phyloP scores from a whole-genome alignment of 2,113 vertebrate genomes.

The Pagrus major region DNA sequence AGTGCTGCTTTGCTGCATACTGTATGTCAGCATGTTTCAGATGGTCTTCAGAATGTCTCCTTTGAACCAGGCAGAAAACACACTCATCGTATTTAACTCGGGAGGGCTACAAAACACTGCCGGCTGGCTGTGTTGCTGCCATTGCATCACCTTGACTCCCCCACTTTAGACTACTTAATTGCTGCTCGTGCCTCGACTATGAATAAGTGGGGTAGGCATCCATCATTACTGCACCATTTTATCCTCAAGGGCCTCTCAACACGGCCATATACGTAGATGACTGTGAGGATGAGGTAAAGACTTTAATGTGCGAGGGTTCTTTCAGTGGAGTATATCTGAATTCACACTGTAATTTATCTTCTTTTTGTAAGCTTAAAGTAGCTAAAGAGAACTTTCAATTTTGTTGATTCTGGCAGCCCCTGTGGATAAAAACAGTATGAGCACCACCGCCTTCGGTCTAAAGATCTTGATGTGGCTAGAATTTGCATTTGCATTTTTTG shows the following conservation, averaged over 20 bases:
- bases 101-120: slow-evolving; percentile 32
- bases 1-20: slow-evolving; percentile 32
- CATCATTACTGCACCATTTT: slow-evolving; percentile 10
- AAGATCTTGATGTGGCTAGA: too few relatives aligned
- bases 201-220: slow-evolving; percentile 21
- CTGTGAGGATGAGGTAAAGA: background rate
- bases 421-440: too few relatives aligned
- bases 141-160: slow-evolving; percentile 64
- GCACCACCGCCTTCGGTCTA: too few relatives aligned
- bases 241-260: slow-evolving; percentile 1
- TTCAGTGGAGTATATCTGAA: background rate
- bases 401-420: too few relatives aligned
- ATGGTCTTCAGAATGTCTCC: slow-evolving; percentile 41
- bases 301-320: background rate
- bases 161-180: slow-evolving; percentile 54
- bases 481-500: too few relatives aligned
- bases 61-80: slow-evolving; percentile 59
- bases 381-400: too few relatives aligned
- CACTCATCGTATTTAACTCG: slow-evolving; percentile 38
- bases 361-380: background rate
- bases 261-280: background rate
- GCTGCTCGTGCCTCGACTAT: slow-evolving; percentile 43
- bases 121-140: slow-evolving; percentile 47
- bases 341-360: background rate
- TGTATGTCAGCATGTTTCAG: slow-evolving; percentile 49